Conservation (phyloP, 2,888 invertebrate species). For the Amblyjoppa proteus region DNA sequence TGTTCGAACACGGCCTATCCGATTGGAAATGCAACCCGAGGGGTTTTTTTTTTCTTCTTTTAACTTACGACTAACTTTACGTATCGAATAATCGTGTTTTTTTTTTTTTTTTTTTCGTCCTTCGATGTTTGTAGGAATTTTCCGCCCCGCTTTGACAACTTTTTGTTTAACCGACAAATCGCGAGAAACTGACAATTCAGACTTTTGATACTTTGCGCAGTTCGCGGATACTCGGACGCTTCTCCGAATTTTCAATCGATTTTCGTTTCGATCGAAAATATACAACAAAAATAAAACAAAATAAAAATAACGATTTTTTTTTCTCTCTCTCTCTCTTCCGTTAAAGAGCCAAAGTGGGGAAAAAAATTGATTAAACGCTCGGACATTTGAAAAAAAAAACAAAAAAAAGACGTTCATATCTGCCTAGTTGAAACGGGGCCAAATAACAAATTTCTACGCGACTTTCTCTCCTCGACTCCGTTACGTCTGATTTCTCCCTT, state of each 20-base stretch:
- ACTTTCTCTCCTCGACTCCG: conserved; percentile 2
- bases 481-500: not conserved
- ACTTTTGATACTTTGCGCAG: conserved; percentile 28
- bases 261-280: not conserved
- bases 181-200: not conserved
- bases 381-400: not conserved
- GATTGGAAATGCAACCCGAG: conserved; percentile 82
- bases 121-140: not conserved
- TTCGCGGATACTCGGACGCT: not conserved
- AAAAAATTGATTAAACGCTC: not conserved
- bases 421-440: conserved; percentile 30
- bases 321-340: too few species aligned
- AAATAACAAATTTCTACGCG: conserved; percentile 26
- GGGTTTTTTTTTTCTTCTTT: conserved; percentile 29
- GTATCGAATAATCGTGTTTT: not conserved
- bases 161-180: not conserved
- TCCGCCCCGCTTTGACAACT: not conserved
- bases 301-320: too few species aligned
- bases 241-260: not conserved
- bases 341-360: too few species aligned
- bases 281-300: too few species aligned
- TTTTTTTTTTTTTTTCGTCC: not conserved
- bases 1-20: conserved; percentile 76
- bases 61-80: not conserved
- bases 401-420: not conserved